A percentile compares a stretch with the other conserved stretches of the same genome.
These are phyloP conservation scores for Gallinago jamesoni DNA, from an alignment of 2,113 vertebrate genomes.

Conservation along the genomic window DNA sequence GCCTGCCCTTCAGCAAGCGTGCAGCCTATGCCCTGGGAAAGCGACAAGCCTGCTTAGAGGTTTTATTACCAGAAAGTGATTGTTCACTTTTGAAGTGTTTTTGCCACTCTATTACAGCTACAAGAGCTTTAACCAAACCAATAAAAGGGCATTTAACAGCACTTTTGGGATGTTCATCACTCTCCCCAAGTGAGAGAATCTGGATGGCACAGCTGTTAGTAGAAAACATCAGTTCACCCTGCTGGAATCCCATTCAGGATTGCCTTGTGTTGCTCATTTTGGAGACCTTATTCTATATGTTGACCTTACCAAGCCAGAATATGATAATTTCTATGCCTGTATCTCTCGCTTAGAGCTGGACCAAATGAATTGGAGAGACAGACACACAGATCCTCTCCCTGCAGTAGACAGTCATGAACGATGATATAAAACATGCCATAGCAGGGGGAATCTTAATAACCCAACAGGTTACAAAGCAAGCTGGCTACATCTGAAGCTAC, in stretches of 20 bases:
- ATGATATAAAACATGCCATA: background rate
- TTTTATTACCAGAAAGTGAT: background rate
- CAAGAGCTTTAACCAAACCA: background rate
- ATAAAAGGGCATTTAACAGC: background rate
- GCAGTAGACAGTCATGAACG: background rate
- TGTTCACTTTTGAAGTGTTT: background rate
- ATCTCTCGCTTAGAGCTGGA: background rate
- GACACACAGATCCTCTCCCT: background rate
- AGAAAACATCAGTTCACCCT: background rate
- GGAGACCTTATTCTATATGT: background rate
- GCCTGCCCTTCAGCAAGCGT: accelerated
- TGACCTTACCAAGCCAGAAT: background rate
- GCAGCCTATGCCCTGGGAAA: background rate
- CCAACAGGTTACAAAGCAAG: background rate
- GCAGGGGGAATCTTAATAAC: background rate
- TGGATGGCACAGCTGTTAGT: background rate
- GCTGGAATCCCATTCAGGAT: background rate
- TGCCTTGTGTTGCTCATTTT: accelerated
- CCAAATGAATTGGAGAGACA: background rate
- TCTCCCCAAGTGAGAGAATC: background rate
- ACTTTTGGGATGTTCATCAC: background rate
- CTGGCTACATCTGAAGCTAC: background rate
- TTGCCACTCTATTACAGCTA: background rate
- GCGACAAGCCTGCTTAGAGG: background rate
- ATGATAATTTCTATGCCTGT: background rate